These are phyloP conservation scores for Molossus molossus DNA, from an alignment of 2,797 vertebrate species.

Conservation along the genomic window DNA sequence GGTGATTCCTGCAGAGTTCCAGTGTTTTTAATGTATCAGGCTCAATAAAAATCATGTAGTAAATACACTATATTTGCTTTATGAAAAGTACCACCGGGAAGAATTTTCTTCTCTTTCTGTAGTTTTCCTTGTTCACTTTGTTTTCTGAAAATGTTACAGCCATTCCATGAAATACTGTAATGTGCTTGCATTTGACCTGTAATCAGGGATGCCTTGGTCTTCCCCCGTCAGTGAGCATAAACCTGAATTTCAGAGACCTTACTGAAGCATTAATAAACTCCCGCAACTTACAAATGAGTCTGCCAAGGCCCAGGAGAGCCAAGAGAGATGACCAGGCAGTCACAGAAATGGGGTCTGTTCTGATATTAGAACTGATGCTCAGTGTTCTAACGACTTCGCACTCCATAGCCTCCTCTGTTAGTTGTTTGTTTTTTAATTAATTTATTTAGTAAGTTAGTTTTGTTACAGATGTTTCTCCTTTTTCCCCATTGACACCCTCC, in stretches of 20 bases:
- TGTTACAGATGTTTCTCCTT: too few relatives aligned
- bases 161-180: not conserved
- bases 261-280: not conserved
- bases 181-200: not conserved
- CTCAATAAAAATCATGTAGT: not conserved
- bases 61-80: constrained; percentile 7
- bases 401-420: not conserved
- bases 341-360: not conserved
- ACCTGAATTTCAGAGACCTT: constrained; percentile 2
- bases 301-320: not conserved
- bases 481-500: too few relatives aligned
- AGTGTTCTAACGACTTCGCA: not conserved
- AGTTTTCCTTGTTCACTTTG: not conserved
- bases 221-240: not conserved
- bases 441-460: too few relatives aligned
- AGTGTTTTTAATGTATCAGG: not conserved
- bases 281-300: not conserved
- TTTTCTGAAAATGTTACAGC: constrained; percentile 54
- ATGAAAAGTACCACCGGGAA: not conserved
- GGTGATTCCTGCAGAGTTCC: not conserved
- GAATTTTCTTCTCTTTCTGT: constrained; percentile 35
- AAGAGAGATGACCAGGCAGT: not conserved
- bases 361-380: not conserved
- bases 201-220: not conserved
- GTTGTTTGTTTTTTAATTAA: not conserved